Evolutionary conservation across 2,797 vertebrate genomes (phyloP).

Genomic region (Apodemus agrarius): DNA sequence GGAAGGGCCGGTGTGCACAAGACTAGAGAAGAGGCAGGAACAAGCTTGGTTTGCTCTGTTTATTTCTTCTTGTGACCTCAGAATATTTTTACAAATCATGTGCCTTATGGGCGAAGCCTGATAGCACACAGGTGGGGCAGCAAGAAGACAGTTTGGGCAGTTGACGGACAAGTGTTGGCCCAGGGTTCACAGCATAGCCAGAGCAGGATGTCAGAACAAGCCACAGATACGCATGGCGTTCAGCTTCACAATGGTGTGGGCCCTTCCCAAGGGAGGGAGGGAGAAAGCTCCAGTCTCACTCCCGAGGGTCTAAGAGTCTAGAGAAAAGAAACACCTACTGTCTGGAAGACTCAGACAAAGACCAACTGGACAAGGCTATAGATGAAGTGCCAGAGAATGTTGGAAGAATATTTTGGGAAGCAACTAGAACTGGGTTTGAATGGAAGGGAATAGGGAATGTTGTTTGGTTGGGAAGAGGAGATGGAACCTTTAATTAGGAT

Average conservation of each 20-base stretch:
- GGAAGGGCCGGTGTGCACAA: not conserved
- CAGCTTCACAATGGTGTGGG: rapidly evolving
- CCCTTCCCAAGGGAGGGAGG: not conserved
- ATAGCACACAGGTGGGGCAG: not conserved
- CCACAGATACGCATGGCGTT: rapidly evolving
- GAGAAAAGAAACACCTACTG: not conserved
- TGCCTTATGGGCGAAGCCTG: not conserved
- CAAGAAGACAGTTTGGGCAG: not conserved
- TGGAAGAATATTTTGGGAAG: not conserved
- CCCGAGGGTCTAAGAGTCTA: not conserved
- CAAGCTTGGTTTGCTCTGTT: not conserved
- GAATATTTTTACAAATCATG: not conserved
- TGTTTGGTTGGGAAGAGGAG: not conserved
- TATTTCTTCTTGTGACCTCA: not conserved
- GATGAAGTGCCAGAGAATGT: not conserved
- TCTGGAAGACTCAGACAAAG: not conserved
- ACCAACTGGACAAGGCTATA: not conserved
- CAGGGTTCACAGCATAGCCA: not conserved
- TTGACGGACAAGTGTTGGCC: not conserved
- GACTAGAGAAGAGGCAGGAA: not conserved
- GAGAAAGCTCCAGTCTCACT: not conserved
- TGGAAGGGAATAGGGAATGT: not conserved
- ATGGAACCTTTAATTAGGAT: not conserved
- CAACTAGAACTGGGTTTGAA: not conserved
- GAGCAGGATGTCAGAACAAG: not conserved